Percentiles rank a stretch among this genome's conserved stretches.
Conservation (phyloP, 2,888 invertebrate genomes). For the Rotaria macrura region DNA sequence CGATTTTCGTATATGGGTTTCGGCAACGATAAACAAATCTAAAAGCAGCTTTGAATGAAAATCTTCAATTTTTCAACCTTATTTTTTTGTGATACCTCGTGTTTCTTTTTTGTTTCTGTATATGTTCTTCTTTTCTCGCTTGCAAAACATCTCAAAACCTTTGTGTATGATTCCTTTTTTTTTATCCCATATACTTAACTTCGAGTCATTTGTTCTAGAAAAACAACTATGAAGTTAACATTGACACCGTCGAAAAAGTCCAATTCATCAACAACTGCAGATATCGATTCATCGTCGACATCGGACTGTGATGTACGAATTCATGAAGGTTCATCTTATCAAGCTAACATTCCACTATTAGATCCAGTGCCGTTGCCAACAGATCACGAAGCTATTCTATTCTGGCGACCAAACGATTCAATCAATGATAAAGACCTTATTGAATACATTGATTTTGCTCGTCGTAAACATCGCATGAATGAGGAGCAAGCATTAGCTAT, state of each 20-base stretch:
- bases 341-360: not conserved
- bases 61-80: not conserved
- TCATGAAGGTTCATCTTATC: not conserved
- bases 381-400: not conserved
- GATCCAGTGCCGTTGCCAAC: not conserved
- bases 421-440: conserved; percentile 5
- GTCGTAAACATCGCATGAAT: conserved; percentile 27
- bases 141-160: not conserved
- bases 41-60: no score
- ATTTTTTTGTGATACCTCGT: not conserved
- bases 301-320: not conserved
- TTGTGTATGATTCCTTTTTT: not conserved
- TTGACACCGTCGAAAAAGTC: not conserved
- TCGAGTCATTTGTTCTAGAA: not conserved
- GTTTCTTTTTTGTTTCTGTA: not conserved
- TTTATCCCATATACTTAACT: not conserved
- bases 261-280: not conserved
- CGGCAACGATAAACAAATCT: no score
- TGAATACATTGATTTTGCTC: conserved; percentile 23
- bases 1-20: not conserved
- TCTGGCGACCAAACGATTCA: not conserved
- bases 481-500: conserved; percentile 68
- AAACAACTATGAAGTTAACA: conserved; percentile 17
- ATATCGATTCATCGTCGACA: not conserved
- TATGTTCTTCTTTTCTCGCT: no score